Evolutionary conservation across 2,113 vertebrate genomes (phyloP).

Genomic region (Prochilodus magdalenae): DNA sequence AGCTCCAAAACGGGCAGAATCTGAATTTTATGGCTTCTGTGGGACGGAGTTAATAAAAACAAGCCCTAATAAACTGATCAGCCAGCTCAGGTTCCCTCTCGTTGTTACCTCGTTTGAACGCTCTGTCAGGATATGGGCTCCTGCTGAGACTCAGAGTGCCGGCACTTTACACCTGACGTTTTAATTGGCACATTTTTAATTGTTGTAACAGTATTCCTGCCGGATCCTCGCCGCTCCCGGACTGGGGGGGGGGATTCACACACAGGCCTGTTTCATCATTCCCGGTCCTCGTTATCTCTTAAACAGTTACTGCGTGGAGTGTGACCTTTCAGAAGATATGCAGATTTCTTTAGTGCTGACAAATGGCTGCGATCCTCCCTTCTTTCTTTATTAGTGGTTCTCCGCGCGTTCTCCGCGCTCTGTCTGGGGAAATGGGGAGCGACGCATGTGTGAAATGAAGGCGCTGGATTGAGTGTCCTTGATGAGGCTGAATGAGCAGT

Average conservation of each 20-base stretch:
- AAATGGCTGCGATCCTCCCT: slow-evolving; percentile 1
- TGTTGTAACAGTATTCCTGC: not conserved
- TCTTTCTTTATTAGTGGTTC: too few species aligned
- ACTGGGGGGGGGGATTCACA: not conserved
- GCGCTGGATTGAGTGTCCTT: slow-evolving; percentile 8
- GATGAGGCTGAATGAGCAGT: not conserved
- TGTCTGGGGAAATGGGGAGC: too few species aligned
- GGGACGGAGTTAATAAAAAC: too few species aligned
- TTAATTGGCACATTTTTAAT: not conserved
- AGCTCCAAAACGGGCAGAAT: too few species aligned
- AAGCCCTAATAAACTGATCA: too few species aligned
- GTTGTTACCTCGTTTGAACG: too few species aligned
- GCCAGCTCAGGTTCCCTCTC: too few species aligned
- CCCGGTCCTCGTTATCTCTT: not conserved
- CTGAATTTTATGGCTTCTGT: too few species aligned
- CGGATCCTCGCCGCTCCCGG: not conserved
- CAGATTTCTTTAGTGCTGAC: slow-evolving; percentile 32
- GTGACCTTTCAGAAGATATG: slow-evolving; percentile 40
- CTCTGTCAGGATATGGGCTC: too few species aligned
- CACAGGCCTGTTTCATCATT: not conserved
- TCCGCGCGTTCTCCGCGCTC: too few species aligned
- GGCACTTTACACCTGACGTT: not conserved
- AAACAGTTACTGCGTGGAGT: not conserved
- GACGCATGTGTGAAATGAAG: not conserved
- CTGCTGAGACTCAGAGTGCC: not conserved